Evolutionary conservation across 64 coral and sea anemone genomes (phyloP).

Genomic region (Trachythela sp.): DNA sequence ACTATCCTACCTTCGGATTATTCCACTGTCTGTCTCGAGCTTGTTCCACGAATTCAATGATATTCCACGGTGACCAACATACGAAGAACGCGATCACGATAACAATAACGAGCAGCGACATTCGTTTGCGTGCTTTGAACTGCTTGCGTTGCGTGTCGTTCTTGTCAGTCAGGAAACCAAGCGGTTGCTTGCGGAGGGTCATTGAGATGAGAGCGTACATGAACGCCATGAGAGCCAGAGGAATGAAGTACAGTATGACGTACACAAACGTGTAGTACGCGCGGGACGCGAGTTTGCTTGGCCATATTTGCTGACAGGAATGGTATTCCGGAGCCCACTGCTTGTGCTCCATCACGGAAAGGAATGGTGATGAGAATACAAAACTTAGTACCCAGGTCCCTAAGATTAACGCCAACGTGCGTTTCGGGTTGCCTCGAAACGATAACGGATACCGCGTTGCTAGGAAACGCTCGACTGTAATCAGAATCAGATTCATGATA

Average conservation of each 20-base stretch:
- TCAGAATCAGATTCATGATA: not conserved
- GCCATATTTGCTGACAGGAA: not conserved
- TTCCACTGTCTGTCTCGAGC: not conserved
- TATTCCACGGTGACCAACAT: constrained; percentile 1
- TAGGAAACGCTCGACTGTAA: constrained; percentile 12
- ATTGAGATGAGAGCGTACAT: constrained; percentile 13
- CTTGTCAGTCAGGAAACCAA: not conserved
- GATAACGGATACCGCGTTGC: constrained; percentile 12
- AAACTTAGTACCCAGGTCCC: constrained; percentile 11
- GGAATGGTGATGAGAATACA: not conserved
- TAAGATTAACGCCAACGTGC: not conserved
- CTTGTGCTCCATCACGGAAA: not conserved
- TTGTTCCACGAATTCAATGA: constrained; percentile 2
- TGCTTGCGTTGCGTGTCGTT: not conserved
- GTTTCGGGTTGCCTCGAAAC: constrained; percentile 10
- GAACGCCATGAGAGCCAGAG: constrained; percentile 1
- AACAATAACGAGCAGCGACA: constrained; percentile 10
- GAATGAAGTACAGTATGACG: not conserved
- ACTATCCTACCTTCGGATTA: not conserved
- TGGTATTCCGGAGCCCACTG: not conserved
- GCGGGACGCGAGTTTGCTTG: constrained; percentile 7
- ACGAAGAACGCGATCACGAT: constrained; percentile 24
- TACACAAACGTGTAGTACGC: constrained; percentile 25
- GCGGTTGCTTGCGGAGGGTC: not conserved
- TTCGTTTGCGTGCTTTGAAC: constrained; percentile 18